A percentile compares a stretch with the other conserved stretches of the same genome.
phyloP scores from a whole-genome alignment of 2,797 vertebrate species.

The Artibeus jamaicensis region DNA sequence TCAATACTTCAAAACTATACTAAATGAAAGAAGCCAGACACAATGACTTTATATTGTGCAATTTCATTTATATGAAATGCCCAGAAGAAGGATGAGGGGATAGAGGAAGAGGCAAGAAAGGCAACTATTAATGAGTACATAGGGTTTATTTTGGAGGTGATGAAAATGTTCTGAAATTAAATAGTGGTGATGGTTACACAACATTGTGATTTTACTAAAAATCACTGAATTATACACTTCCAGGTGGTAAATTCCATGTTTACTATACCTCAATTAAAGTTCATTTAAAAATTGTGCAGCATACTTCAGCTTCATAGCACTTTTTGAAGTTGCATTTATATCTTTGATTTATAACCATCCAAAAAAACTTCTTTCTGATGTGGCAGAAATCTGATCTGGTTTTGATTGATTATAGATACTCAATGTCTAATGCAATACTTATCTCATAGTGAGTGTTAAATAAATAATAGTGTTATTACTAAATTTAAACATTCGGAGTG shows the following conservation, averaged over 20 bases:
- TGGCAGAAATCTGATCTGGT: not conserved
- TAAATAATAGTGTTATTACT: not conserved
- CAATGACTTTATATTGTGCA: not conserved
- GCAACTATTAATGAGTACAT: not conserved
- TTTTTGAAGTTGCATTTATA: not conserved
- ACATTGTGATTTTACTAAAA: not conserved
- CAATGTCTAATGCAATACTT: not conserved
- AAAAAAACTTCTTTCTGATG: not conserved
- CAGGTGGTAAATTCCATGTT: not conserved
- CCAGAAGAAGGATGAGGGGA: not conserved
- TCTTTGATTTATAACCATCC: not conserved
- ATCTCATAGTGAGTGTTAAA: not conserved
- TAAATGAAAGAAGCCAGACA: not conserved
- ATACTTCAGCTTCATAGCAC: not conserved
- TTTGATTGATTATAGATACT: not conserved
- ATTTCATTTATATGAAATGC: not conserved
- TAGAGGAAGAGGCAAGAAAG: accelerated
- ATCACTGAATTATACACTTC: not conserved
- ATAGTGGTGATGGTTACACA: not conserved
- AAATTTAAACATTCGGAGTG: not conserved
- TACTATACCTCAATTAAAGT: not conserved
- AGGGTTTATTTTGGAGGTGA: not conserved
- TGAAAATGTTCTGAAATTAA: not conserved
- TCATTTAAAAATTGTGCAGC: not conserved
- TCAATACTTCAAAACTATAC: not conserved